Percentiles rank a stretch among this genome's conserved stretches.
Conservation (phyloP, 30 jellyfish, hydroid and myxozoan species). For the Sanderia malayensis region DNA sequence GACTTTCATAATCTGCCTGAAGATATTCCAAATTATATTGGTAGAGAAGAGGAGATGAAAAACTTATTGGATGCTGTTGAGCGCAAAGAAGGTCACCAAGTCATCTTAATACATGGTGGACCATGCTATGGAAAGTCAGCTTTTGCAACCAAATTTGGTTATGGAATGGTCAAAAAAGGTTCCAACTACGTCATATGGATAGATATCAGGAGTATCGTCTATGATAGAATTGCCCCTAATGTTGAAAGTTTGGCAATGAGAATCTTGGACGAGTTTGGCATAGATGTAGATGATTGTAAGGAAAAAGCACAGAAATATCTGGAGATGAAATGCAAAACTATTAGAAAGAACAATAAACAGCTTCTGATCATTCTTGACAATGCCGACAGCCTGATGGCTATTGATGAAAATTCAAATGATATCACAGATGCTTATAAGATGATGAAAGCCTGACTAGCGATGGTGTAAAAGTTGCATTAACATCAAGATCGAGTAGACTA, state of each 20-base stretch:
- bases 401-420: not conserved
- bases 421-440: too few species aligned
- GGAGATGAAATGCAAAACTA: not conserved
- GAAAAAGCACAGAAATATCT: not conserved
- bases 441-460: not conserved
- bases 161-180: not conserved
- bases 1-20: not conserved
- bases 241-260: not conserved
- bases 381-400: not conserved
- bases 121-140: conserved; percentile 26
- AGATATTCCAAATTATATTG: not conserved
- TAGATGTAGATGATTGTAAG: not conserved
- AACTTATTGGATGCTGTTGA: not conserved
- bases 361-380: not conserved
- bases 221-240: not conserved
- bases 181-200: conserved; percentile 11
- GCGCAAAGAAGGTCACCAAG: not conserved
- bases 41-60: conserved; percentile 12
- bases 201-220: too few species aligned
- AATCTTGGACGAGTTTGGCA: conserved; percentile 5
- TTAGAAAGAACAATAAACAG: not conserved
- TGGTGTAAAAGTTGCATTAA: not conserved
- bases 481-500: conserved; percentile 3
- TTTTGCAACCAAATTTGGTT: conserved; percentile 4
- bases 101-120: conserved; percentile 10